Base-by-base conservation (phyloP, 2,797 vertebrate species). In the Numenius phaeopus region DNA sequence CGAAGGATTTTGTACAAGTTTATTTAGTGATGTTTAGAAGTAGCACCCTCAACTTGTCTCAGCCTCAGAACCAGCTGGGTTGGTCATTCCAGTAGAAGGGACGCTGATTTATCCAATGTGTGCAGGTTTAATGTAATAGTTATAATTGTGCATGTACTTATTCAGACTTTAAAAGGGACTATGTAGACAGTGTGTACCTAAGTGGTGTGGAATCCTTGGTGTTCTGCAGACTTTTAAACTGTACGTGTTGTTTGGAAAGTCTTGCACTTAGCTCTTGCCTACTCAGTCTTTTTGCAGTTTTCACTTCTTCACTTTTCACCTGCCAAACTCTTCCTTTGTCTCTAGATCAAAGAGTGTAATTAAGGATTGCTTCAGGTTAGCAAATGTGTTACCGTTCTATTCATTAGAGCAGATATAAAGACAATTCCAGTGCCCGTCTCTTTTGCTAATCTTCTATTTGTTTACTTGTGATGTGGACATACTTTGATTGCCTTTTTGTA, bases 51-150 rank as follows among this genome's bases (percentile, higher is more conserved):
- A 7, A 0, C 6, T 75, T 6, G 10, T 34, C 18, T 92, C 13
- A 7, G 29, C 22, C 30, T 88, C 3, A 3, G 65, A 50, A 55
- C 22, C 26, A 23, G 2, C 16, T 61, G 22, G 2, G 2, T 29
- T 77, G 16, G 12, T 55, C 14, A 5, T 2, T 17, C 27, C 16
- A 12, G 46, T 72, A 34, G 10, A 26, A 49, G 13, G 16, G 47
- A 29, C 13, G 6, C 39, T 1, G 8, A 10, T 59, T 65, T 72
- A 29, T 49, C 5, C 1, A 6, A 2, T 11, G 7, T 12, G 1
- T 82, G 23, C 17, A 15, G 29, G 2, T 22, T 82, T 50, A 30
- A 34, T 46, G 2, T 10, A 21, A 26, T 11, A 22, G 44, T 55
- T 23, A 19, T 10, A 65, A 21, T 2, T 61, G 8, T 14, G 11